phyloP scores from a whole-genome alignment of 2,797 vertebrate species.

The Urocyon cinereoargenteus region DNA sequence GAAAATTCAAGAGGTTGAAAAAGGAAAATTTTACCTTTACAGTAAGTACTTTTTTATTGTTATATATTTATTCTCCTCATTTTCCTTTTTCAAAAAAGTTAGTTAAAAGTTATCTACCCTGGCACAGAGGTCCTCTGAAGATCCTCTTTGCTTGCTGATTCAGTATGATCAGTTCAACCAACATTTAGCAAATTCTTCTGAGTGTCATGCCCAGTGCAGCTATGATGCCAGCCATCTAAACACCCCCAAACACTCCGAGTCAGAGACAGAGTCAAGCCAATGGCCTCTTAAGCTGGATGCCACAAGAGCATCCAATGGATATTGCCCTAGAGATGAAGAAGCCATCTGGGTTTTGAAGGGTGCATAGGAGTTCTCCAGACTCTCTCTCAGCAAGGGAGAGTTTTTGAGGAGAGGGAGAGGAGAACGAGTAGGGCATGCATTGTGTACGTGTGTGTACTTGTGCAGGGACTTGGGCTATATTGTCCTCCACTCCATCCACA shows the following conservation, averaged over 20 bases:
- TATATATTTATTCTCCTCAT: too few relatives aligned
- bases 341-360: not conserved
- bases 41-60: not conserved
- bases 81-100: not conserved
- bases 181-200: not conserved
- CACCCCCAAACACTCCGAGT: not conserved
- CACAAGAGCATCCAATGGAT: not conserved
- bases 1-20: not conserved
- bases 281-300: too few relatives aligned
- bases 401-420: not conserved
- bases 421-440: not conserved
- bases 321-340: not conserved
- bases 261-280: not conserved
- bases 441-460: not conserved
- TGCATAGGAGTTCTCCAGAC: not conserved
- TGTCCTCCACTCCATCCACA: not conserved
- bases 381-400: not conserved
- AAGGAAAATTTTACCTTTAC: not conserved
- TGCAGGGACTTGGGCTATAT: too few relatives aligned
- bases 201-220: accelerated
- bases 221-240: too few relatives aligned
- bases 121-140: not conserved
- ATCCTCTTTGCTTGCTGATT: not conserved
- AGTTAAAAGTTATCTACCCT: not conserved
- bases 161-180: not conserved